These are phyloP conservation scores for Hemicordylus capensis DNA, from an alignment of 2,113 vertebrate species.

Conservation along the genomic window DNA sequence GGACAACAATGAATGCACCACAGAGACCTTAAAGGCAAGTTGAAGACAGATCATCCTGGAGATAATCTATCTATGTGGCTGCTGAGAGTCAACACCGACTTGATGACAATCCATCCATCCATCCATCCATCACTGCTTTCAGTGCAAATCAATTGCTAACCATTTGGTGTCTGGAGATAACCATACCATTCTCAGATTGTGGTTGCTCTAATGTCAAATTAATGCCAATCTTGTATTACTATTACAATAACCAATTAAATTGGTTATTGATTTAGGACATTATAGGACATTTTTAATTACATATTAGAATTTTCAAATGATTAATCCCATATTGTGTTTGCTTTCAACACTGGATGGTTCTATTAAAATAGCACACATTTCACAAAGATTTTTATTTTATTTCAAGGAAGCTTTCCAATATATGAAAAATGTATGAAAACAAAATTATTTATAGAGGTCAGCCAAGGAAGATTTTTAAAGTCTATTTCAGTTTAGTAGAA, in stretches of 20 bases:
- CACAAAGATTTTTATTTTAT: background rate
- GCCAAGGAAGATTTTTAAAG: constrained; percentile 32
- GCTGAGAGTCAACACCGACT: no score
- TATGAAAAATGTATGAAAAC: constrained; percentile 3
- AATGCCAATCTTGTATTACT: background rate
- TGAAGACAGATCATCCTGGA: no score
- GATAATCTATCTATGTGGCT: no score
- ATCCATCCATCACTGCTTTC: no score
- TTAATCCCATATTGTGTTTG: background rate
- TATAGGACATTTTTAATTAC: background rate
- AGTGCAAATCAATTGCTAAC: no score
- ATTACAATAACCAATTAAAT: background rate
- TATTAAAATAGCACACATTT: background rate
- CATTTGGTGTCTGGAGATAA: background rate
- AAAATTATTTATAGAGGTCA: constrained; percentile 1
- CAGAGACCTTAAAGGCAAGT: no score
- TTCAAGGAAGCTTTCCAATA: background rate
- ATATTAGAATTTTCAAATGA: background rate
- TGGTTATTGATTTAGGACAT: no score
- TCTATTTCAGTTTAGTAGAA: constrained; percentile 18
- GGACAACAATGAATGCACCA: no score
- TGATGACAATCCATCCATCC: no score
- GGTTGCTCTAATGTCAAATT: background rate
- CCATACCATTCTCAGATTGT: background rate
- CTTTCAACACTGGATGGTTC: background rate